Evolutionary conservation across 2,113 vertebrate genomes (phyloP).

Genomic region (Aleadryas rufinucha): DNA sequence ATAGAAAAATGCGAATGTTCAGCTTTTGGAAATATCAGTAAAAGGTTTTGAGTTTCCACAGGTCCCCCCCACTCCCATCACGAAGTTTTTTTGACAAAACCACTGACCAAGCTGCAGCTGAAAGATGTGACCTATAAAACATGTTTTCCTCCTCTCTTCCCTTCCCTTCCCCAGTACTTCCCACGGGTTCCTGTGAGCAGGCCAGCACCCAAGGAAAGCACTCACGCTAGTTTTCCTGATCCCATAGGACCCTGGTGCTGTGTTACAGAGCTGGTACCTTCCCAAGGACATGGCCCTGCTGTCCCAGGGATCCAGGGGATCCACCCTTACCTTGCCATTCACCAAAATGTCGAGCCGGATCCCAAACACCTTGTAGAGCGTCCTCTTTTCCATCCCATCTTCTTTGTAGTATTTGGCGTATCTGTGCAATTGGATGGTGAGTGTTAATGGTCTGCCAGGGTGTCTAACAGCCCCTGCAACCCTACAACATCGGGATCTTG

Average conservation of each 20-base stretch:
- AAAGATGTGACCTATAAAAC: not conserved
- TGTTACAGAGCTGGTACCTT: not conserved
- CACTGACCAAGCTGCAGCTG: not conserved
- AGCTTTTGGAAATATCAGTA: not conserved
- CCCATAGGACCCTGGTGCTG: not conserved
- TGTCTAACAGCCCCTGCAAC: not conserved
- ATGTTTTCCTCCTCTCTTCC: not conserved
- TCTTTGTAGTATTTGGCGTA: conserved; percentile 88
- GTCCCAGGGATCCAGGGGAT: accelerated
- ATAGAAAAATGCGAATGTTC: not conserved
- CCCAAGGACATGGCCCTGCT: not conserved
- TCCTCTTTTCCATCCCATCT: conserved; percentile 70
- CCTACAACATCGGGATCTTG: accelerated
- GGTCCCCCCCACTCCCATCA: accelerated
- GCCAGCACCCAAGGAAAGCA: not conserved
- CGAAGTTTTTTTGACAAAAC: not conserved
- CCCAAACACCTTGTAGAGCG: conserved; percentile 92
- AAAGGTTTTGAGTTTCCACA: not conserved
- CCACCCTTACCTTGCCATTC: conserved; percentile 81
- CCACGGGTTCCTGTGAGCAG: not conserved
- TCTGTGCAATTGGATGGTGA: conserved; percentile 33
- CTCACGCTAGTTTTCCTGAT: not conserved
- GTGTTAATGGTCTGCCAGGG: not conserved
- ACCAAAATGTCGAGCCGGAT: conserved; percentile 91
- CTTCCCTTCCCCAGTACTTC: not conserved